Base-by-base conservation (phyloP, 2,888 invertebrate genomes). In the Acleris literana region DNA sequence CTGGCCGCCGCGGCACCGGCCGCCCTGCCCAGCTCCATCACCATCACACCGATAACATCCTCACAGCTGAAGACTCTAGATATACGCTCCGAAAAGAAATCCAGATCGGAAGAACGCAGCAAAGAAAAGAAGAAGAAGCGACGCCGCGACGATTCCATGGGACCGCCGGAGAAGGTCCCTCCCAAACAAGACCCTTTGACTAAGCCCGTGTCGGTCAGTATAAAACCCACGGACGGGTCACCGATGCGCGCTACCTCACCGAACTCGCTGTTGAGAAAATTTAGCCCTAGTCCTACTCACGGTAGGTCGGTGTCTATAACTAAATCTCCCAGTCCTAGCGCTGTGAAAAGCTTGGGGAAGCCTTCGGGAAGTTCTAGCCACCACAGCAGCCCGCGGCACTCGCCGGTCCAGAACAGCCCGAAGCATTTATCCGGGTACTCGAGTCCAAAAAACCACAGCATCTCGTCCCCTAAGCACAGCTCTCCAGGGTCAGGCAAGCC, bases 151-250 rank as follows among this genome's bases (percentile, higher is more conserved):
- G 95, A 95, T 78, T 94, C 96, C 0, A 96, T 96, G 96, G 96
- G 96, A 1, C 96, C 96, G 0, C 97, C 97, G 0, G 97, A 97
- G 70, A 97, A 97, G 83, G 93, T 96, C 11, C 96, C 96, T 1
- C 94, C 94, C 0, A 95, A 96, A 72, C 95, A 95, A 76, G 96
- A 96, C 76, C 94, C 95, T 1, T 81, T 96, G 25, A 94, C 94
- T 2, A 96, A 96, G 80, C 95, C 96, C 0, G 95, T 96, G 3
- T 95, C 95, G 7, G 95, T 96, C 46, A 96, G 95, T 82, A 96
- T 96, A 68, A 96, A 96, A 82, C 95, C 96, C 0, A 93, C 94
- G 0, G 93, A 93, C 59, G 91, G 93, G 1, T 94, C 95, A 7
- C 94, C 95, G 18, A 92, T 94, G 78, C 93, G 95, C 6, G 93